Evolutionary conservation across 2,113 vertebrate genomes (phyloP), one percentile per base, ranked within the genome.

Genomic region (Phoxinus phoxinus): DNA sequence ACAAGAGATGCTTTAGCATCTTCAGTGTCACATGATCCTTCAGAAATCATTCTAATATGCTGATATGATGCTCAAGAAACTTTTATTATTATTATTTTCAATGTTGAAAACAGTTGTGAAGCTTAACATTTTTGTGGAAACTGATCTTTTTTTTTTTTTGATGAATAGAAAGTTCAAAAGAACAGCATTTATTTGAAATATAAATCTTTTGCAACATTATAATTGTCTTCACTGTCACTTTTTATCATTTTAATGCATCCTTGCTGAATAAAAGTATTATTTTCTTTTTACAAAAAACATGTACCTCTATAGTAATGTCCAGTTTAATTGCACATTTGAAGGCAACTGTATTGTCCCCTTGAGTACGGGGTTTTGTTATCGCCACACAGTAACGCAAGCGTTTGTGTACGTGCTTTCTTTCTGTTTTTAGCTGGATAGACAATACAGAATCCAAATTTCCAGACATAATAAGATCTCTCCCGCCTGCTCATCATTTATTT

Each of bases 361-460:
- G 35, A 44, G 37, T 41, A 44, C 5, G 6, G 11, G 44, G 5
- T 21, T 41, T 44, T 72, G 37, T 44, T 6, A 46, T 4, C 6
- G 3, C 7, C 41, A 46, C 41, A 46, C 71, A 46, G 2, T n/a
- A 67, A 19, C 1, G 6, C 27, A 67, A 72, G 41, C 41, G 1
- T 74, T 74, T 74, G 1, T 63, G 59, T 61, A 27, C 10, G 13
- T 83, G 2, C 59, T 61, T 61, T 12, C 10, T 61, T 56, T 56
- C 1, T 35, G n/a, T 63, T 13, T 51, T 80, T 32, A 35, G 4
- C 46, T 51, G 23, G 11, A 12, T 32, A 30, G 30, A 56, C 17
- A 6, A 77, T 25, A 75, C 59, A 69, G 11, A 86, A 77, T 63
- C 30, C 8, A 69, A 35, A 67, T 44, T 46, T 80, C 41, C 19